Evolutionary conservation across 1,140 invertebrate species (phyloP).

Genomic region (Pseudomyrmex pallidus): DNA sequence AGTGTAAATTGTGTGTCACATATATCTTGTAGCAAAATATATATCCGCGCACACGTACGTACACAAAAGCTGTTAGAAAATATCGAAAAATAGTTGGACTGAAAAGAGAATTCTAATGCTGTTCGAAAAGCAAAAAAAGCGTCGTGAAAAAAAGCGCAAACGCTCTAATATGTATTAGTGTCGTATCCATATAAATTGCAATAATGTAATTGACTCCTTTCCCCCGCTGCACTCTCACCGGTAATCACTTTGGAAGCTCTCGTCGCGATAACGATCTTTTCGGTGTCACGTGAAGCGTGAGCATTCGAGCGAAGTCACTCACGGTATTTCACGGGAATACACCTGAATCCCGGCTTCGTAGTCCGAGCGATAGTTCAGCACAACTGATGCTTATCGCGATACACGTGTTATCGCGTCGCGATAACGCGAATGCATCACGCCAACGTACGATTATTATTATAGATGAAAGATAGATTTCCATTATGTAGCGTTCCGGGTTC

Average conservation of each 20-base stretch:
- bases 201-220: constrained; percentile 42
- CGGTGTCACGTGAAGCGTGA: constrained; percentile 30
- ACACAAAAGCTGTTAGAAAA: too few species aligned
- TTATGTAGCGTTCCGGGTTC: constrained; percentile 8
- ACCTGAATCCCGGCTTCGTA: constrained; percentile 34
- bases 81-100: neutral
- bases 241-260: constrained; percentile 56
- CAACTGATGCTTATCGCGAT: constrained; percentile 37
- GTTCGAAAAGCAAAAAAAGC: constrained; percentile 19
- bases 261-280: constrained; percentile 51
- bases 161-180: constrained; percentile 7
- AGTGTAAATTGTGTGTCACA: too few species aligned
- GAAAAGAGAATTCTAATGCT: neutral
- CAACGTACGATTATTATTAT: constrained; percentile 67
- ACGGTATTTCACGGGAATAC: constrained; percentile 23
- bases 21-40: too few species aligned
- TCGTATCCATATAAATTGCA: constrained; percentile 23
- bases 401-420: constrained; percentile 55
- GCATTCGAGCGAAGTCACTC: constrained; percentile 12
- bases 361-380: neutral
- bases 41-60: too few species aligned
- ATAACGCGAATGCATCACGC: constrained; percentile 55
- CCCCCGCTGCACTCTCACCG: neutral
- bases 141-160: neutral
- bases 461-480: constrained; percentile 68